Percentiles rank a stretch among this genome's conserved stretches.
phyloP scores from a whole-genome alignment of 2,888 invertebrate species.

The Diloba caeruleocephala region DNA sequence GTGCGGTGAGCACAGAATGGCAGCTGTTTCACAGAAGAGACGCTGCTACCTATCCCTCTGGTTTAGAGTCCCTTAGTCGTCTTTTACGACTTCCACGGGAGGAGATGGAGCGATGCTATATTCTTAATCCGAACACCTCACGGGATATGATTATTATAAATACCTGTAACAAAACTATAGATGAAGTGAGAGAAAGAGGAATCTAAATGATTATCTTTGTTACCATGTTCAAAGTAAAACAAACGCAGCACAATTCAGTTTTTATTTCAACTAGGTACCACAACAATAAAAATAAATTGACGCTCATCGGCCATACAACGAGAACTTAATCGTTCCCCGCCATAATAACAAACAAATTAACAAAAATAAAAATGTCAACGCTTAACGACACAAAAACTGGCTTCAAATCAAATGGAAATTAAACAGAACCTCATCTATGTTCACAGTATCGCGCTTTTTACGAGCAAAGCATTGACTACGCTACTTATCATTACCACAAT shows the following conservation, averaged over 20 bases:
- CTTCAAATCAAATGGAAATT: constrained; percentile 81
- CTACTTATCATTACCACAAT: constrained; percentile 61
- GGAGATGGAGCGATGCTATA: too few relatives aligned
- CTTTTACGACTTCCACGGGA: too few relatives aligned
- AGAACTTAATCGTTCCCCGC: constrained; percentile 55
- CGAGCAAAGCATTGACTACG: constrained; percentile 80
- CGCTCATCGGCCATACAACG: constrained; percentile 28
- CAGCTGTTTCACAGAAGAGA: too few relatives aligned
- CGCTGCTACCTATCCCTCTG: too few relatives aligned
- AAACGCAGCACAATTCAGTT: constrained; percentile 44
- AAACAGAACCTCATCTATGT: constrained; percentile 82
- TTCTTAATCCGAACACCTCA: too few relatives aligned
- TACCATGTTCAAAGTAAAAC: constrained; percentile 31
- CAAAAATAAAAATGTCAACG: constrained; percentile 84
- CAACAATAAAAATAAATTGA: constrained; percentile 58
- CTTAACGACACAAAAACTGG: constrained; percentile 63
- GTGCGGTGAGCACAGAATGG: too few relatives aligned
- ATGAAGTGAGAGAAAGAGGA: too few relatives aligned
- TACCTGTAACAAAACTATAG: too few relatives aligned
- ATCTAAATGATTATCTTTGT: constrained; percentile 1
- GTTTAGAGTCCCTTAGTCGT: too few relatives aligned
- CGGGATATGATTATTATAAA: too few relatives aligned
- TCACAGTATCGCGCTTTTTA: constrained; percentile 81
- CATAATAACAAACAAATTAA: constrained; percentile 78
- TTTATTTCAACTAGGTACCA: constrained; percentile 49